These are phyloP conservation scores for Brachycybe producta DNA, from an alignment of 2,888 invertebrate genomes.

Conservation along the genomic window DNA sequence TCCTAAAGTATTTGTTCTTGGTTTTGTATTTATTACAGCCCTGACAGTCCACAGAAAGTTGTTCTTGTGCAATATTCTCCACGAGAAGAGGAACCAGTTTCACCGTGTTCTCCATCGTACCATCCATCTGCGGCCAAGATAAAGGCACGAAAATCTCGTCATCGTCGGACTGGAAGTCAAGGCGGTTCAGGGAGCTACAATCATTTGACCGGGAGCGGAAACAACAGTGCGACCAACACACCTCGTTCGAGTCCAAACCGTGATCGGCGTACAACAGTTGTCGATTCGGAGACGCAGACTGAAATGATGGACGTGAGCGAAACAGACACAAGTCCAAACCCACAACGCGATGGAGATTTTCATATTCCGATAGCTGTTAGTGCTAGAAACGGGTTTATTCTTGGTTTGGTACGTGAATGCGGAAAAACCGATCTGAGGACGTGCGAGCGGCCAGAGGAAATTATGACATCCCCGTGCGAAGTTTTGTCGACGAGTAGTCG, in stretches of 20 bases:
- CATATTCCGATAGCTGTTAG: neutral
- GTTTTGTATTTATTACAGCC: slow-evolving; percentile 13
- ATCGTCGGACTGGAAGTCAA: slow-evolving; percentile 31
- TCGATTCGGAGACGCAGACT: slow-evolving; percentile 53
- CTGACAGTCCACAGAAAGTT: slow-evolving; percentile 19
- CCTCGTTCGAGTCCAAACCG: slow-evolving; percentile 18
- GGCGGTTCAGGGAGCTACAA: slow-evolving; percentile 27
- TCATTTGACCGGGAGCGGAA: slow-evolving; percentile 16
- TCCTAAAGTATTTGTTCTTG: neutral
- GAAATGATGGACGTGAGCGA: slow-evolving; percentile 50
- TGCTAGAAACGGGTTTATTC: neutral
- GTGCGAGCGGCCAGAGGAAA: too few species aligned
- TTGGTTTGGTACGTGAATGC: too few species aligned
- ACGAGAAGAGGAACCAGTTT: slow-evolving; percentile 21
- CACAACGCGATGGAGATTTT: slow-evolving; percentile 21
- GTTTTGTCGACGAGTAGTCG: too few species aligned
- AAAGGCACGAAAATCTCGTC: slow-evolving; percentile 30
- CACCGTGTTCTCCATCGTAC: slow-evolving; percentile 20
- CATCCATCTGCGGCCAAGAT: slow-evolving; percentile 23
- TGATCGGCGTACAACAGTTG: slow-evolving; percentile 19
- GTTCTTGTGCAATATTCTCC: slow-evolving; percentile 26
- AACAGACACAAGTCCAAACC: slow-evolving; percentile 44
- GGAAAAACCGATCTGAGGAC: too few species aligned
- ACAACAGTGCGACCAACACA: slow-evolving; percentile 6
- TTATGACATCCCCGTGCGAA: too few species aligned